Evolutionary conservation across 2,797 vertebrate genomes (phyloP).

Genomic region (Clarias fuscus): DNA sequence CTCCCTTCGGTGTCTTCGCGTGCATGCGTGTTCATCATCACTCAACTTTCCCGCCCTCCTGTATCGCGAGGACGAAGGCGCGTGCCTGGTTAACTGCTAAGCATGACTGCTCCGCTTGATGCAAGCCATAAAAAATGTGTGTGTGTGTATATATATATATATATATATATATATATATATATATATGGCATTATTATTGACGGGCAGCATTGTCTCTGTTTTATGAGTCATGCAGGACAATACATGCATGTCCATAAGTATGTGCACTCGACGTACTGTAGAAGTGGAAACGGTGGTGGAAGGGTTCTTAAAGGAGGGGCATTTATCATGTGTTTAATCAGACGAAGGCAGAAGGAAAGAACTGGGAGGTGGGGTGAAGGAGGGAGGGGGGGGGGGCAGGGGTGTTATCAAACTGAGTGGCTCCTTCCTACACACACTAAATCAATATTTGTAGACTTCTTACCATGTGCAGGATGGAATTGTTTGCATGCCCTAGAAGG

Average conservation of each 20-base stretch:
- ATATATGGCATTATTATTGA: too few species aligned
- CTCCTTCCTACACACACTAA: conserved; percentile 50
- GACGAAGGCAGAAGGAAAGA: conserved; percentile 49
- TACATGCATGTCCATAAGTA: not conserved
- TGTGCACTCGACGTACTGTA: not conserved
- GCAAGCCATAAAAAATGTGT: conserved; percentile 27
- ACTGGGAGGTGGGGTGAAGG: conserved; percentile 40
- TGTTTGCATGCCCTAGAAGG: conserved; percentile 31
- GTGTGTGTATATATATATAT: too few species aligned
- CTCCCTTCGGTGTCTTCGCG: conserved; percentile 21
- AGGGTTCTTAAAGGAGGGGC: not conserved
- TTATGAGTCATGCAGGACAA: conserved; percentile 5
- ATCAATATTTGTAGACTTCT: conserved; percentile 51
- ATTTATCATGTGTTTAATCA: conserved; percentile 66
- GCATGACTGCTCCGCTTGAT: conserved; percentile 11
- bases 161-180: too few species aligned
- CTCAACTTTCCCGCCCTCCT: conserved; percentile 22
- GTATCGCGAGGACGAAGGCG: conserved; percentile 1
- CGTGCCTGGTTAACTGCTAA: conserved; percentile 8
- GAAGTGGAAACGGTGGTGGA: not conserved
- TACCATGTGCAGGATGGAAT: conserved; percentile 24
- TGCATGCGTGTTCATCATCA: conserved; percentile 31
- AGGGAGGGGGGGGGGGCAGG: conserved; percentile 7
- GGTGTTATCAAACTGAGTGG: conserved; percentile 66
- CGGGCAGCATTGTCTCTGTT: not conserved